phyloP scores from a whole-genome alignment of 2,888 invertebrate genomes.

The Polymixis lichenea region DNA sequence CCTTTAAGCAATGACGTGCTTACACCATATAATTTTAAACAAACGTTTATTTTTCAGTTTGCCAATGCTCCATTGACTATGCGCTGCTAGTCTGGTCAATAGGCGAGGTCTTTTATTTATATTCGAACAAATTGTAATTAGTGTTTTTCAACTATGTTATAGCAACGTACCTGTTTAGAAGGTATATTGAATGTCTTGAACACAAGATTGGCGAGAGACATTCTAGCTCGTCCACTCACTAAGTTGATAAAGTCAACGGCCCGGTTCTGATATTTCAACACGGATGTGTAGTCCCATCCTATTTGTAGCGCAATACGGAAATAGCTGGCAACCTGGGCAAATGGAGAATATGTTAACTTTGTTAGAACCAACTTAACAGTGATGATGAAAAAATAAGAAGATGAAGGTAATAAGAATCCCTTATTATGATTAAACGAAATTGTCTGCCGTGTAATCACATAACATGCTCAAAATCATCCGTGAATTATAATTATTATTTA shows the following conservation, averaged over 20 bases:
- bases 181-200: constrained; percentile 87
- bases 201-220: constrained; percentile 87
- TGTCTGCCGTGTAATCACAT: neutral
- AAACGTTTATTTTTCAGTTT: no score
- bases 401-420: neutral
- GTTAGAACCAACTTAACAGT: neutral
- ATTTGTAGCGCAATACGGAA: constrained; percentile 87
- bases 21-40: no score
- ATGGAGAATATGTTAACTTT: neutral
- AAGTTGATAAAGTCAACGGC: constrained; percentile 87
- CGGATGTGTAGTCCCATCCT: constrained; percentile 85
- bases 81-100: no score
- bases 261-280: constrained; percentile 85
- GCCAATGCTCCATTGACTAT: no score
- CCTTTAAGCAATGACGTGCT: no score
- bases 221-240: constrained; percentile 85
- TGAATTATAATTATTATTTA: no score
- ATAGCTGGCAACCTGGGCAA: constrained; percentile 81
- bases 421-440: neutral
- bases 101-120: no score
- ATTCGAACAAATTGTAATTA: no score
- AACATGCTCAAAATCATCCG: neutral
- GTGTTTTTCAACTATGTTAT: no score
- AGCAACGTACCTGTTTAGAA: constrained; percentile 74
- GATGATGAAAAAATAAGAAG: neutral